These are phyloP conservation scores for Oryzias melastigma DNA, from an alignment of 2,113 vertebrate species.

Conservation along the genomic window DNA sequence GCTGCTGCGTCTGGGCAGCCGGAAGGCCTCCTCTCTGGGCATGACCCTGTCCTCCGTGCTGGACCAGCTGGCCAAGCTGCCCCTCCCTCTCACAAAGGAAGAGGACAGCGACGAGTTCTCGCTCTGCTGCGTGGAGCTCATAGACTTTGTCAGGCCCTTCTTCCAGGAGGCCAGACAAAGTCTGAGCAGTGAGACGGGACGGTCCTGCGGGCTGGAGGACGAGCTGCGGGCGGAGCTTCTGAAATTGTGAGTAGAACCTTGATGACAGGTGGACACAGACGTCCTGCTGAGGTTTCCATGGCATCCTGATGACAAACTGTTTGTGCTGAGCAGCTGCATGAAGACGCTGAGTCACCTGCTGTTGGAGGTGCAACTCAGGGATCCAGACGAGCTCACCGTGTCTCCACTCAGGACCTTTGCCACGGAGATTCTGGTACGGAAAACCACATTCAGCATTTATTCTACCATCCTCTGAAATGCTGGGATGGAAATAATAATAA, in stretches of 20 bases:
- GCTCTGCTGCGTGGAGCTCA: constrained; percentile 84
- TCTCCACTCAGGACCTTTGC: constrained; percentile 88
- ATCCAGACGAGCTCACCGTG: constrained; percentile 75
- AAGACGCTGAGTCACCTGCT: constrained; percentile 87
- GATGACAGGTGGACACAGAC: neutral
- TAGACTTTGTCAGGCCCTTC: constrained; percentile 85
- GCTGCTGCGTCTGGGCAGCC: constrained; percentile 83
- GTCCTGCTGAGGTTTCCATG: neutral
- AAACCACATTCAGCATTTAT: neutral
- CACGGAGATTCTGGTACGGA: constrained; percentile 84
- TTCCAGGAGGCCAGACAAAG: constrained; percentile 78
- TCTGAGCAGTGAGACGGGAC: constrained; percentile 26
- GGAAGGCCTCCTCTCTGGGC: constrained; percentile 89
- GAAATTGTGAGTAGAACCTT: constrained; percentile 85
- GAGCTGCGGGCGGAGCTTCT: constrained; percentile 89
- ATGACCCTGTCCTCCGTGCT: constrained; percentile 89
- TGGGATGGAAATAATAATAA: neutral
- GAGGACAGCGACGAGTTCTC: constrained; percentile 84
- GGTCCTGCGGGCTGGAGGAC: constrained; percentile 45
- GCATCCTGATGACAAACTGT: neutral
- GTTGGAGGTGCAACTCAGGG: constrained; percentile 82
- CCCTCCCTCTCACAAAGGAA: constrained; percentile 85
- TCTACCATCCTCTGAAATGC: no score
- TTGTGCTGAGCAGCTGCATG: constrained; percentile 83
- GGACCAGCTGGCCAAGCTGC: constrained; percentile 85